Base-by-base conservation (phyloP, 2,888 invertebrate genomes). In the Lottia scabra region DNA sequence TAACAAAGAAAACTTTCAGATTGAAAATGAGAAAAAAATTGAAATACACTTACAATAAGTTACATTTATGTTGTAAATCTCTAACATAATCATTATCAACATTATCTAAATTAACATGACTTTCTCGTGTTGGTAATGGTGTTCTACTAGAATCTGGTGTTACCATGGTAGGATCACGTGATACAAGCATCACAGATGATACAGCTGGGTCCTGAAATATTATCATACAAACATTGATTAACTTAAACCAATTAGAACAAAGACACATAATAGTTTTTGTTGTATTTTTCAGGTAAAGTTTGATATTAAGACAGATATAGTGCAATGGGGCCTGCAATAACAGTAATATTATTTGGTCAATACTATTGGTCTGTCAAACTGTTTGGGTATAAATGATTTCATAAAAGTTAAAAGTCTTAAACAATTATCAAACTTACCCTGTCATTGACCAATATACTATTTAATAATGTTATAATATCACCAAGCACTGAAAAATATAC, bases 401-500 rank as follows among this genome's bases (percentile, higher is more conserved):
- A 4, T 30, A 6, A 38, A 38, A n/a, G n/a, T n/a, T n/a, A n/a
- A n/a, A n/a, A n/a, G n/a, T n/a, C n/a, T 27, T 16, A 43, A 16
- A 1, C 13, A 38, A 38, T 38, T 38, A 6, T 38, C 16, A 27
- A 12, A 83, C 86, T 83, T 78, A 87, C 87, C 79, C 85, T 75
- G 64, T 87, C 85, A 75, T 79, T 80, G 23, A 82, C 73, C 6
- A 87, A 72, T 0, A 83, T 75, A 66, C 75, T 82, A 72, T 76
- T 81, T 16, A 86, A 67, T 4, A 86, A 76, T 46, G 75, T 76
- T 12, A 77, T 78, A 0, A 84, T 76, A 72, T 87, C 86, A 69
- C 86, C 85, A 70, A 87, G 69, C 19, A 87, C 87, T 87, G 83
- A 67, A 82, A 80, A 65, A 79, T 30, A 30, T 30, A 5, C 5